Conservation (phyloP, 1,140 invertebrate genomes). For the Bombus vancouverensis region DNA sequence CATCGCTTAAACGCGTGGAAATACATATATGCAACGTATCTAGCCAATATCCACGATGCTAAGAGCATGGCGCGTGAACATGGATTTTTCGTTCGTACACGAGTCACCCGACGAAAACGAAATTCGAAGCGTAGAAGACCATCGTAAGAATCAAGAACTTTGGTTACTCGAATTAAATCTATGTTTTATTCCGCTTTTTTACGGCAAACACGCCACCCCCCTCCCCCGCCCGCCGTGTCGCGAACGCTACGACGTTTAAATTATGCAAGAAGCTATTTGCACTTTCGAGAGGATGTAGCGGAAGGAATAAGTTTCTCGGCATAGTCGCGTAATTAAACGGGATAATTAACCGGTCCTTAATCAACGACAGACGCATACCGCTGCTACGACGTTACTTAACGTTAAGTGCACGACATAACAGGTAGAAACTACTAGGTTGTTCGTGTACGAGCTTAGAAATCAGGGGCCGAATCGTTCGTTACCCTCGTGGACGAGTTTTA, state of each 20-base stretch:
- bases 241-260: background rate
- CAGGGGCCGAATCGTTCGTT: background rate
- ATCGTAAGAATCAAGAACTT: background rate
- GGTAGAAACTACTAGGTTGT: slow-evolving; percentile 1
- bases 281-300: slow-evolving; percentile 17
- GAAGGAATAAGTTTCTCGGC: slow-evolving; percentile 45
- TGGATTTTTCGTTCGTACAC: background rate
- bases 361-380: slow-evolving; percentile 30
- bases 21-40: background rate
- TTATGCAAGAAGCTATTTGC: slow-evolving; percentile 27
- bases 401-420: background rate
- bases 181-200: no score
- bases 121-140: background rate
- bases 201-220: no score
- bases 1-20: background rate
- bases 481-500: background rate
- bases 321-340: slow-evolving; percentile 46
- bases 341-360: slow-evolving; percentile 50
- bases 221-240: no score
- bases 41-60: background rate
- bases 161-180: no score
- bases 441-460: background rate
- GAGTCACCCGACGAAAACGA: background rate
- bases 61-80: background rate
- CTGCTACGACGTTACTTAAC: slow-evolving; percentile 13